phyloP scores from a whole-genome alignment of 2,113 vertebrate species.

The Etheostoma spectabile region DNA sequence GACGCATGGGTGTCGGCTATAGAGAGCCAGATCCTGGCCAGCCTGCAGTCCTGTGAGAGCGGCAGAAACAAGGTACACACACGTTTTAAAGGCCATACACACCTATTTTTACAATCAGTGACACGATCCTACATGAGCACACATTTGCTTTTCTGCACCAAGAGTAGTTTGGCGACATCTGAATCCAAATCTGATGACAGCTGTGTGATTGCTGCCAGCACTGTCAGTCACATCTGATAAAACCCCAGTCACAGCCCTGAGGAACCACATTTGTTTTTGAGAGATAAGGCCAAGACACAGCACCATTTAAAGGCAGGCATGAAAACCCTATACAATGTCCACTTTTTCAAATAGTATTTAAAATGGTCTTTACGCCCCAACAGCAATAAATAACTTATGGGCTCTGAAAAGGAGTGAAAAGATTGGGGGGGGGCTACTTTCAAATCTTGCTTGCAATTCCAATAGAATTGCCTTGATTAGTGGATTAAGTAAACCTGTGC shows the following conservation, averaged over 20 bases:
- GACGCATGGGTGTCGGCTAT: conserved; percentile 96
- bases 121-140: not conserved
- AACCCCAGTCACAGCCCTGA: not conserved
- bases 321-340: too few relatives aligned
- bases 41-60: conserved; percentile 96
- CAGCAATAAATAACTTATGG: too few relatives aligned
- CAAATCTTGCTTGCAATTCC: too few relatives aligned
- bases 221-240: not conserved
- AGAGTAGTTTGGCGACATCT: not conserved
- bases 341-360: too few relatives aligned
- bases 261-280: not conserved
- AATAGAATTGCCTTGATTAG: not conserved
- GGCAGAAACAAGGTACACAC: conserved; percentile 93
- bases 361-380: too few relatives aligned
- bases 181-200: not conserved
- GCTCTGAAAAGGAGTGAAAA: too few relatives aligned
- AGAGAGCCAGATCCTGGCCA: conserved; percentile 97
- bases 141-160: not conserved
- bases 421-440: too few relatives aligned
- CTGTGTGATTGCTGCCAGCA: not conserved
- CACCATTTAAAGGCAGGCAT: not conserved
- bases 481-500: not conserved
- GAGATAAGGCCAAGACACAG: not conserved
- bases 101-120: not conserved
- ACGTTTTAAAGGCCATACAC: not conserved